A percentile compares a stretch with the other conserved stretches of the same genome.
phyloP scores from a whole-genome alignment of 2,113 vertebrate species.

The Alligator mississippiensis region DNA sequence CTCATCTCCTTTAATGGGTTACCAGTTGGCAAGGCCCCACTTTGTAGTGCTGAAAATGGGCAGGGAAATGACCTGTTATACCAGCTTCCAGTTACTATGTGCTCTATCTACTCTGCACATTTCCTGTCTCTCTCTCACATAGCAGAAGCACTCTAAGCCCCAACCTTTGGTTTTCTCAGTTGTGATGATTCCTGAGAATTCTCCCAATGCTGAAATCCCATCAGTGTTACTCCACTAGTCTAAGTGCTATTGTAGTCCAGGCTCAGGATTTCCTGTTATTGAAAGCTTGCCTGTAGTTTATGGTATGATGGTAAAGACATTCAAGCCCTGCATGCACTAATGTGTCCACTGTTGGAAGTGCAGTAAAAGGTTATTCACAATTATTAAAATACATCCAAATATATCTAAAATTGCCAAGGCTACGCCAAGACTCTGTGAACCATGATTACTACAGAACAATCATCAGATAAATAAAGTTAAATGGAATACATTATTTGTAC shows the following conservation, averaged over 20 bases:
- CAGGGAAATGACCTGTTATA: neutral
- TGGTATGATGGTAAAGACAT: neutral
- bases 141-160: neutral
- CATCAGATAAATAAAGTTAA: neutral
- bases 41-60: neutral
- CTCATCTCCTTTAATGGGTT: neutral
- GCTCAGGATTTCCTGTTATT: neutral
- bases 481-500: neutral
- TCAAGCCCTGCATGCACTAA: neutral
- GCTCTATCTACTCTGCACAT: neutral
- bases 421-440: neutral
- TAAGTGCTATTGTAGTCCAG: neutral
- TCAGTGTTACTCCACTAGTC: neutral
- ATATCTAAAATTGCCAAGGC: neutral
- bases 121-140: neutral
- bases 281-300: neutral
- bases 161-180: neutral
- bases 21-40: neutral
- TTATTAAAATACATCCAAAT: neutral
- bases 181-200: neutral
- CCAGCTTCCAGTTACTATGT: neutral
- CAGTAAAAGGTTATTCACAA: neutral
- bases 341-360: neutral
- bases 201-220: neutral
- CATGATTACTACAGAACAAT: neutral